Percentiles rank a stretch among this genome's conserved stretches.
Conservation (phyloP, 2,113 vertebrate genomes). For the Malurus cyaneus region DNA sequence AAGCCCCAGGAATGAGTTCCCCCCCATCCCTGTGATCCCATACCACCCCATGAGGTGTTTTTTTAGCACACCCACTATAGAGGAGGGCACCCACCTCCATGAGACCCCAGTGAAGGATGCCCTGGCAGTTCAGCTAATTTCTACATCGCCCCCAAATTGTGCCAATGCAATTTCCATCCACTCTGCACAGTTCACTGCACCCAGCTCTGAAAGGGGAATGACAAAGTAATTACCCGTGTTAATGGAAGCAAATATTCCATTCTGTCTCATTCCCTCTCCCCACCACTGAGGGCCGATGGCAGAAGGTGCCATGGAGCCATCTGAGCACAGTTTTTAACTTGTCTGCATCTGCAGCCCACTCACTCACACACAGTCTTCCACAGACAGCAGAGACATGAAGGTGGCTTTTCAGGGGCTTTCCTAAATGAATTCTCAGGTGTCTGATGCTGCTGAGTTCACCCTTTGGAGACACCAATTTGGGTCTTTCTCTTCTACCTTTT, state of each 20-base stretch:
- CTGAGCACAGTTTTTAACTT: not conserved
- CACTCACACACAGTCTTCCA: not conserved
- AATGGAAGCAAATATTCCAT: not conserved
- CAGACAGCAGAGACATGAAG: not conserved
- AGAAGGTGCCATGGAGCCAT: not conserved
- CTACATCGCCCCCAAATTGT: not conserved
- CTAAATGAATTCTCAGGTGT: not conserved
- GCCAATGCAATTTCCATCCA: not conserved
- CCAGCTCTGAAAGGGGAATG: not conserved
- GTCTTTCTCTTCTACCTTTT: not conserved
- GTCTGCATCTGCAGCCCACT: not conserved
- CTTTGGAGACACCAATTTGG: not conserved
- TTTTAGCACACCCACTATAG: not conserved
- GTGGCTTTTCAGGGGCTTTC: not conserved
- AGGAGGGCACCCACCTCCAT: not conserved
- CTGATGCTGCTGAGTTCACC: not conserved
- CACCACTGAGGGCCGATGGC: not conserved
- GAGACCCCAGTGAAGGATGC: not conserved
- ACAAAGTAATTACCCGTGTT: conserved; percentile 26
- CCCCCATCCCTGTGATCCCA: not conserved
- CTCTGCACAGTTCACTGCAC: not conserved
- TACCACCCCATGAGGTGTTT: not conserved
- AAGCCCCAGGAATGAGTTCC: not conserved
- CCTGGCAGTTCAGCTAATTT: not conserved
- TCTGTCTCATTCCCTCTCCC: not conserved